Percentiles rank a stretch among this genome's conserved stretches.
These are phyloP conservation scores for Creontiades dilutus DNA, from an alignment of 2,888 invertebrate species.

Conservation along the genomic window DNA sequence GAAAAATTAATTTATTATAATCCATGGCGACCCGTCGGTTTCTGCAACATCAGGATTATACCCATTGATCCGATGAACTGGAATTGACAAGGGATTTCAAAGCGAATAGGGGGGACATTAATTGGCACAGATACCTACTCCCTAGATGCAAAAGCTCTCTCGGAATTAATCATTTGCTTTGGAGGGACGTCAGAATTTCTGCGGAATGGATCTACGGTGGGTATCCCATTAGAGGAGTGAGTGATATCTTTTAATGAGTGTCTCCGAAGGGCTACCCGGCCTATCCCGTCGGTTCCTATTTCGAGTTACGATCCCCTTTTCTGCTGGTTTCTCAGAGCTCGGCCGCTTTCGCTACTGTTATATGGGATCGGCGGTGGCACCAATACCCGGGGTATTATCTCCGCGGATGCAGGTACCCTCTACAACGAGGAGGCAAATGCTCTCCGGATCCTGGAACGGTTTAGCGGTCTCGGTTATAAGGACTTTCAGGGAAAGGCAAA, in stretches of 20 bases:
- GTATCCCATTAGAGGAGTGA: constrained; percentile 13
- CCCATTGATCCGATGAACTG: neutral
- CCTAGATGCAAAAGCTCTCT: constrained; percentile 28
- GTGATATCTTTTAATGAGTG: constrained; percentile 36
- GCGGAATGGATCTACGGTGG: neutral
- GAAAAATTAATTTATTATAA: neutral
- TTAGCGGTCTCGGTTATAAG: neutral
- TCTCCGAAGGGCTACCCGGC: neutral
- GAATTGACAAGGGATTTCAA: constrained; percentile 36
- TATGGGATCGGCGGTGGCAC: neutral
- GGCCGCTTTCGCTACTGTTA: neutral
- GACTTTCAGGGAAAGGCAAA: neutral
- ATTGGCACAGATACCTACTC: constrained; percentile 9
- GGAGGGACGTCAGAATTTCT: neutral
- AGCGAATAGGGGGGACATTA: neutral
- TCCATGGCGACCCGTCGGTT: neutral
- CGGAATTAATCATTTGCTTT: neutral
- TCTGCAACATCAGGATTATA: neutral
- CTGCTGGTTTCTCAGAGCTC: neutral
- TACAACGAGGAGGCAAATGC: neutral
- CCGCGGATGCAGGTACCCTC: constrained; percentile 1
- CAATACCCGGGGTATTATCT: constrained; percentile 5
- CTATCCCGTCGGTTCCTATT: constrained; percentile 1
- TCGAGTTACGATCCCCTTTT: neutral
- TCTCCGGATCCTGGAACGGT: neutral